phyloP scores from a whole-genome alignment of 2,888 invertebrate species.

The Melipona beecheii region DNA sequence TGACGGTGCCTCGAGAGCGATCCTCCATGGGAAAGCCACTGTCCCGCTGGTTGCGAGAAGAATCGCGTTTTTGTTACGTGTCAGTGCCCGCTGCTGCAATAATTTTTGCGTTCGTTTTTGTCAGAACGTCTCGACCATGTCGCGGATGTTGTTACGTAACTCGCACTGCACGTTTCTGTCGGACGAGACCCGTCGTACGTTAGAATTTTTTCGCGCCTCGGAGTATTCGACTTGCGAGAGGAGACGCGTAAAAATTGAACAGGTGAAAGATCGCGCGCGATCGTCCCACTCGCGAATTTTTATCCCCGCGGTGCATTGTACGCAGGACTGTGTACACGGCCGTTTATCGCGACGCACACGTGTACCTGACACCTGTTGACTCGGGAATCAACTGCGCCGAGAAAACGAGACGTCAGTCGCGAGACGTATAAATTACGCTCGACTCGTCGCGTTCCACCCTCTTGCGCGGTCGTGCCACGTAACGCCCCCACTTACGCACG shows the following conservation, averaged over 20 bases:
- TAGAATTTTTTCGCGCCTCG: not conserved
- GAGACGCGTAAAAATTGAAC: not conserved
- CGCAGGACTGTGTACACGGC: constrained; percentile 23
- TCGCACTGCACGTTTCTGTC: not conserved
- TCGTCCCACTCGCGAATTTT: not conserved
- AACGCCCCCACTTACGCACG: not conserved
- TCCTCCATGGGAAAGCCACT: no score
- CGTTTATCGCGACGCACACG: constrained; percentile 39
- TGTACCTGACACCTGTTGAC: constrained; percentile 68
- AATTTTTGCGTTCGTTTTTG: not conserved
- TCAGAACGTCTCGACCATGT: not conserved
- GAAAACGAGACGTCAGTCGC: constrained; percentile 56
- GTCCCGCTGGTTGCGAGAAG: not conserved
- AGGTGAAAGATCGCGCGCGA: not conserved
- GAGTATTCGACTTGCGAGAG: not conserved
- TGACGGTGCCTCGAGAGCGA: not conserved
- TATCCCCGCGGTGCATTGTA: constrained; percentile 30
- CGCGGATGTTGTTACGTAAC: not conserved
- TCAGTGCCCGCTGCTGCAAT: not conserved
- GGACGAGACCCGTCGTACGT: not conserved
- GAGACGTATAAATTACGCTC: constrained; percentile 60
- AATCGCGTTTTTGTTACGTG: not conserved
- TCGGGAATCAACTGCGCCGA: constrained; percentile 40
- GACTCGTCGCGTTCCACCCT: constrained; percentile 36
- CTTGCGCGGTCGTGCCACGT: constrained; percentile 46